A percentile compares a stretch with the other conserved stretches of the same genome.
Conservation (phyloP, 92 coral and sea anemone genomes). For the Zoanthus sansibaricus region DNA sequence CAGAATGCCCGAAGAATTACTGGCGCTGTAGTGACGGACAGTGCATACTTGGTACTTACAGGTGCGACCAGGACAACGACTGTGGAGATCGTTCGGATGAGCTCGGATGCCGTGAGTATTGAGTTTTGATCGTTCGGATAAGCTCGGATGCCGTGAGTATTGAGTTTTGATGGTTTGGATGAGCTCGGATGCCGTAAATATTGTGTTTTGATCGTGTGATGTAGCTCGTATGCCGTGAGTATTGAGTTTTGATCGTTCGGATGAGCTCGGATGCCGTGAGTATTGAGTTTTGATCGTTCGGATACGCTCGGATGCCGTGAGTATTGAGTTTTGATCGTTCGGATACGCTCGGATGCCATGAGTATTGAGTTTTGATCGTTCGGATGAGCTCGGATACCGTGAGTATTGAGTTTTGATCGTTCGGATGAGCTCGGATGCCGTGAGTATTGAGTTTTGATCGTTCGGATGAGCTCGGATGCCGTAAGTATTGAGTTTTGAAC, state of each 20-base stretch:
- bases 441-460: not conserved
- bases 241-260: not conserved
- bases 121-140: not conserved
- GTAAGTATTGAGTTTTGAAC: not conserved
- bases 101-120: conserved; percentile 38
- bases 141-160: too few species aligned
- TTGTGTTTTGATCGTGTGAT: too few species aligned
- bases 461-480: too few species aligned
- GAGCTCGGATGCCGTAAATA: too few species aligned
- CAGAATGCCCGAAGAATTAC: conserved; percentile 18
- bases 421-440: too few species aligned
- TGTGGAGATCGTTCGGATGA: conserved; percentile 41
- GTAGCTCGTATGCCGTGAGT: not conserved
- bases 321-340: too few species aligned
- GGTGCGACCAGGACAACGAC: conserved; percentile 45
- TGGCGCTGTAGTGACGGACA: conserved; percentile 38
- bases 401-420: too few species aligned
- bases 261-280: not conserved
- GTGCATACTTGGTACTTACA: conserved; percentile 19
- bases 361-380: too few species aligned
- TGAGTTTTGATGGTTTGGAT: too few species aligned
- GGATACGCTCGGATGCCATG: too few species aligned
- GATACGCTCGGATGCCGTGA: too few species aligned
- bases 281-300: not conserved
- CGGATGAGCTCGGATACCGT: too few species aligned